Conservation (phyloP, 2,888 invertebrate species). For the Platycheirus rosarum region DNA sequence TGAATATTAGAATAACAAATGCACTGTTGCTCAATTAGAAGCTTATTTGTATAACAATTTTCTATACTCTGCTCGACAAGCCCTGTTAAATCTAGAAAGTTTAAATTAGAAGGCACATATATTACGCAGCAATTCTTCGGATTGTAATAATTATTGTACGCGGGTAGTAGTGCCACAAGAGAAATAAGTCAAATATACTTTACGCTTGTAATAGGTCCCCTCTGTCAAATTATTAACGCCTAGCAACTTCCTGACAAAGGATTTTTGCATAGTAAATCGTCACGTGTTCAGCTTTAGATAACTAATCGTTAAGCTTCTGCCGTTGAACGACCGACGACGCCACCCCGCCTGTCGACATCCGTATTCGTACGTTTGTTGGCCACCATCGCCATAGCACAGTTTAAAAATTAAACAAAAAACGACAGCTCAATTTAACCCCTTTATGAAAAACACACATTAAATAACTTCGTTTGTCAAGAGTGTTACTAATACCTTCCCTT, state of each 20-base stretch:
- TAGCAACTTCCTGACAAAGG: conserved; percentile 55
- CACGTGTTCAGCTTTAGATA: conserved; percentile 67
- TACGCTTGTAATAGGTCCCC: conserved; percentile 59
- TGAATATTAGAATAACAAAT: too few species aligned
- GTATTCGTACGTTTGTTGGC: too few species aligned
- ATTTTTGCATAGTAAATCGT: conserved; percentile 47
- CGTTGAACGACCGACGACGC: conserved; percentile 2
- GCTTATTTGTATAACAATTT: too few species aligned
- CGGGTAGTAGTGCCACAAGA: background rate
- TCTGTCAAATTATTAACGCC: conserved; percentile 67
- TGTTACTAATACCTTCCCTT: conserved; percentile 31
- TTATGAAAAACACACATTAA: conserved; percentile 28
- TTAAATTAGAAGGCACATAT: conserved; percentile 49
- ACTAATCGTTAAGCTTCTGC: conserved; percentile 57
- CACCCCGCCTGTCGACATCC: background rate
- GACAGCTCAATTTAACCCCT: conserved; percentile 63
- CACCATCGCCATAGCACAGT: conserved; percentile 1
- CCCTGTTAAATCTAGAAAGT: conserved; percentile 31
- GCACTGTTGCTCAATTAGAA: too few species aligned
- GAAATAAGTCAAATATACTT: conserved; percentile 53
- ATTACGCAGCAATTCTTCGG: conserved; percentile 27
- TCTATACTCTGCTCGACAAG: too few species aligned
- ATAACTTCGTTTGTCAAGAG: conserved; percentile 23
- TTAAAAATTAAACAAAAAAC: conserved; percentile 26
- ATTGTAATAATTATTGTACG: conserved; percentile 8